Evolutionary conservation across 1,140 invertebrate species (phyloP).

Genomic region (Drosophila sucinea): DNA sequence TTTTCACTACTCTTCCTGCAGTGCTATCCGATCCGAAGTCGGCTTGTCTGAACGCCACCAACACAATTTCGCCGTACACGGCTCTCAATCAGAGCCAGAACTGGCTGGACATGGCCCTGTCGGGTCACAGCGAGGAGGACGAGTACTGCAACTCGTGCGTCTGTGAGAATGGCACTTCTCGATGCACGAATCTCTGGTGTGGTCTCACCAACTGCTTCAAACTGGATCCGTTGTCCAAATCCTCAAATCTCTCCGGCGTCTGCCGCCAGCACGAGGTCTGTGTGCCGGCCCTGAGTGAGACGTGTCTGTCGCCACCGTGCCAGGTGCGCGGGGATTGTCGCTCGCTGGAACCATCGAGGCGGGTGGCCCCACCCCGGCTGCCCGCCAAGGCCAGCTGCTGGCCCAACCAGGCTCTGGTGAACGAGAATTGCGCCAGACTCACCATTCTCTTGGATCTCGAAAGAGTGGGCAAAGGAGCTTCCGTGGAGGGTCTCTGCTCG

Average conservation of each 20-base stretch:
- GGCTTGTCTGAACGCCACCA: slow-evolving; percentile 68
- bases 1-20: slow-evolving; percentile 20
- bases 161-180: slow-evolving; percentile 89
- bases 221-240: slow-evolving; percentile 81
- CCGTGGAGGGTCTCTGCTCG: slow-evolving; percentile 88
- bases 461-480: slow-evolving; percentile 87
- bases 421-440: slow-evolving; percentile 89
- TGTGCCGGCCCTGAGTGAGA: slow-evolving; percentile 89
- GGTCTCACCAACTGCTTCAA: slow-evolving; percentile 91
- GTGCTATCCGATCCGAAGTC: slow-evolving; percentile 82
- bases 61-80: slow-evolving; percentile 73
- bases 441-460: slow-evolving; percentile 88
- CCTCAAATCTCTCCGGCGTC: slow-evolving; percentile 84
- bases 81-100: slow-evolving; percentile 69
- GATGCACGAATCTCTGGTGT: slow-evolving; percentile 94
- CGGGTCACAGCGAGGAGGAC: slow-evolving; percentile 85
- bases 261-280: slow-evolving; percentile 85
- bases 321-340: slow-evolving; percentile 92
- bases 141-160: slow-evolving; percentile 93
- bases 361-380: slow-evolving; percentile 89
- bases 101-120: slow-evolving; percentile 62
- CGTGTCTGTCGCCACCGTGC: slow-evolving; percentile 91
- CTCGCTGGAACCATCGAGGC: slow-evolving; percentile 88
- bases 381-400: slow-evolving; percentile 90
- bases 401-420: slow-evolving; percentile 88